Conservation (phyloP, 2,113 vertebrate genomes). For the Hyaena hyaena region DNA sequence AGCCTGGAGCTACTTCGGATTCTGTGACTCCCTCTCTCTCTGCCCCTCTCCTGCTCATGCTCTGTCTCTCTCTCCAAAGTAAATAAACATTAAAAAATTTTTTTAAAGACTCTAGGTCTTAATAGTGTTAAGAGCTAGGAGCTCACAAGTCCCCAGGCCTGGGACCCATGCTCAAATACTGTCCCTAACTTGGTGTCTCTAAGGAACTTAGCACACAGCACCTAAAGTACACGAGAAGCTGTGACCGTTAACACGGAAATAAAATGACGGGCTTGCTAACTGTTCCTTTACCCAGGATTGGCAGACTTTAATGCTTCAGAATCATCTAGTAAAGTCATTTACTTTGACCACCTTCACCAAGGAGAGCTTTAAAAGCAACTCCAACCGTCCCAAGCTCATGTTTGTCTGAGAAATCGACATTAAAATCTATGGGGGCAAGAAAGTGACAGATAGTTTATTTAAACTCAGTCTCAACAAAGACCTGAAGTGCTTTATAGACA, state of each 20-base stretch:
- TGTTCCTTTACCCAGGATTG: not conserved
- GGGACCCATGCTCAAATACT: not conserved
- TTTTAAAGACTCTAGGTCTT: not conserved
- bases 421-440: not conserved
- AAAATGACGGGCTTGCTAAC: no score
- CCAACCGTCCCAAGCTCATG: not conserved
- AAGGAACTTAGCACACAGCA: not conserved
- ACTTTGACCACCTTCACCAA: not conserved
- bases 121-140: fast-evolving
- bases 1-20: no score
- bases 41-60: no score
- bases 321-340: not conserved
- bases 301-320: not conserved
- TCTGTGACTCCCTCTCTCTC: no score
- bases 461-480: not conserved
- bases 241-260: not conserved
- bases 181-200: not conserved
- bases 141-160: not conserved
- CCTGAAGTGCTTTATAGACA: not conserved
- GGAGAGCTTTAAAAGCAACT: not conserved
- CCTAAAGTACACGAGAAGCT: not conserved
- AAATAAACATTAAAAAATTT: no score
- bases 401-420: not conserved
- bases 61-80: no score
- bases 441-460: not conserved